Evolutionary conservation across 2,113 vertebrate genomes (phyloP), one percentile per base, ranked within the genome.

Genomic region (Hippolais icterina): DNA sequence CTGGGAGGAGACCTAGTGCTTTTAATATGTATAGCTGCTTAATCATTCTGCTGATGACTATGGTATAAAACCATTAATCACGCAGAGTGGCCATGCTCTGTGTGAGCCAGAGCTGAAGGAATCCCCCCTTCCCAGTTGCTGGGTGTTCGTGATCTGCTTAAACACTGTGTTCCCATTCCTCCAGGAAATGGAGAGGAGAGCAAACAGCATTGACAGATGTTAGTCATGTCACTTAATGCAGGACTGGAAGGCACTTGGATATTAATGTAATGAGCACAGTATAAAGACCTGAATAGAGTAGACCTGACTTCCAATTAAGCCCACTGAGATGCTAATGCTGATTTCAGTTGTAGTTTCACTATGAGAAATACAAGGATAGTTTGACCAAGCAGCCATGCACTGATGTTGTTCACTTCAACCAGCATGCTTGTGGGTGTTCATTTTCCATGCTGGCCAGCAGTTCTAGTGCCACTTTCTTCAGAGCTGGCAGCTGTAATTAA

Each of bases 161-260:
- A 75, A 31, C 2, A 1, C 64, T 31, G 12, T 1, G 0, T 83
- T 87, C 89, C 57, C 24, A 19, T 31, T 91, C 63, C 59, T 37
- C 10, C 11, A 25, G 85, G 78, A 94, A 70, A 85, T 37, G 54
- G 31, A 94, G 80, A 66, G 9, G 77, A 77, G 78, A 91, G 47
- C 66, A 88, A 91, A 85, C 78, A 56, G 7, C n/a, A 18, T 5
- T 94, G 87, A 66, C 71, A 69, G 94, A 70, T 85, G 89, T 87
- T 95, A 83, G 59, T 77, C 53, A n/a, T 72, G 91, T 83, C 50
- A 57, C 63, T 91, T 87, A 85, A 65, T 28, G 71, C 39, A 33
- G 87, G 93, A 82, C 89, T 91, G 89, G 84, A 91, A 95, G 87
- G 75, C 66, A 59, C 64, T 85, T 77, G 91, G 81, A 65, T 85